phyloP scores from a whole-genome alignment of 2,113 vertebrate species.

The Atrichornis clamosus region DNA sequence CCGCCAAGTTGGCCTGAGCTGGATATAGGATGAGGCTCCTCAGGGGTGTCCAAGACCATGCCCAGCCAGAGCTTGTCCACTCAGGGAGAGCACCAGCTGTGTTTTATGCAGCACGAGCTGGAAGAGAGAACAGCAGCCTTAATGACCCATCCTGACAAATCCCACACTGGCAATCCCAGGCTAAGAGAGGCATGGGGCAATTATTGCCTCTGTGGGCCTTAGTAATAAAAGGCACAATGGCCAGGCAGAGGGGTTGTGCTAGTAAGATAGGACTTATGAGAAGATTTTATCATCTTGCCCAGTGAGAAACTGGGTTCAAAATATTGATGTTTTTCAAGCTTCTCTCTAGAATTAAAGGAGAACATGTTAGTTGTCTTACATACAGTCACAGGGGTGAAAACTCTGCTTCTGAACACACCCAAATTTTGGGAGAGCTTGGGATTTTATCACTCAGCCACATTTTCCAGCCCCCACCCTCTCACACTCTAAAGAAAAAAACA shows the following conservation, averaged over 20 bases:
- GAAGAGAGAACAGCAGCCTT: not conserved
- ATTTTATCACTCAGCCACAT: constrained; percentile 34
- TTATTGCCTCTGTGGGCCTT: not conserved
- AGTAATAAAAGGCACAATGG: not conserved
- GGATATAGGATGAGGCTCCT: not conserved
- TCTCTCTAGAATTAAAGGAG: not conserved
- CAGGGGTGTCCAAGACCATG: not conserved
- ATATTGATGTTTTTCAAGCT: not conserved
- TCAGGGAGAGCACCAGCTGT: not conserved
- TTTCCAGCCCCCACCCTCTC: not conserved
- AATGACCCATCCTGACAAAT: not conserved
- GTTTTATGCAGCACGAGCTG: not conserved
- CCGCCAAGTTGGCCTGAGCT: fast-evolving
- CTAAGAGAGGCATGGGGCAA: not conserved
- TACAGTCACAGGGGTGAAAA: not conserved
- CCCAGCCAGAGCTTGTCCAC: not conserved
- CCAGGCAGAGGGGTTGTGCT: not conserved
- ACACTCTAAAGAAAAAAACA: not conserved
- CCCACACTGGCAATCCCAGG: not conserved
- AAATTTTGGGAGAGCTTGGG: constrained; percentile 16
- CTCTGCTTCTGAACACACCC: not conserved
- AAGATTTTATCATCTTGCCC: not conserved
- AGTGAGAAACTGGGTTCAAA: not conserved
- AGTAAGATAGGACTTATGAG: not conserved
- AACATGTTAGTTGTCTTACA: not conserved